Evolutionary conservation across 53 echinoderm and acorn worm genomes (phyloP), one percentile per base, ranked within the genome.

Genomic region (Holothuria scabra): DNA sequence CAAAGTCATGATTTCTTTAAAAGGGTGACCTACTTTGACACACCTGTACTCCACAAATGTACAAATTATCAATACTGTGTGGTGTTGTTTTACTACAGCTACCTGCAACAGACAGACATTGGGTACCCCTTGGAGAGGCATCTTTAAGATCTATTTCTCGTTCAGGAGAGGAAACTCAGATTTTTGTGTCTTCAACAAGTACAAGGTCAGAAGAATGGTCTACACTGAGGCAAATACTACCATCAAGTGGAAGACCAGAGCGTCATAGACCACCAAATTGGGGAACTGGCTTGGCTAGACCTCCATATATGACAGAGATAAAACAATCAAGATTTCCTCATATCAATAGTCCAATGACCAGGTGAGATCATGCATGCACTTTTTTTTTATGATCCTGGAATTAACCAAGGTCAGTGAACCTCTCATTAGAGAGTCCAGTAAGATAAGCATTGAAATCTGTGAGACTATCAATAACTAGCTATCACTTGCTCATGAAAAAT

Each of bases 291-390:
- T 29, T 81, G n/a, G 87, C 92, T 22, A 56, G 68, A 30, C 92
- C 94, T 21, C 97, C 97, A 8, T 28, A 67, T 9, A 90, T 92
- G 92, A 83, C 84, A 7, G 67, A 79, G 56, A 38, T 59, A 25
- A 94, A 91, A 70, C 93, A 97, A 85, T 81, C 79, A 5, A 84
- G 97, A 63, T 92, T 94, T 64, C 97, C 97, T 8, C 97, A 97
- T 61, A 78, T 94, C 48, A 97, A 97, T 85, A 97, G 97, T 65
- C 97, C 97, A 55, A 97, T 97, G 97, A 97, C 97, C 59, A 97
- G 94, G 97, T 97, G 86, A 57, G 65, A 52, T 52, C 12, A 48
- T 10, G 5, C 48, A 3, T 2, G 16, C 20, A 21, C 30, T 18
- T 18, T 1, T 16, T 52, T 52, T 16, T 18, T 52, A 0, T 16